These are phyloP conservation scores for Phyllostomus hastatus DNA, from an alignment of 2,113 vertebrate genomes.

Conservation along the genomic window DNA sequence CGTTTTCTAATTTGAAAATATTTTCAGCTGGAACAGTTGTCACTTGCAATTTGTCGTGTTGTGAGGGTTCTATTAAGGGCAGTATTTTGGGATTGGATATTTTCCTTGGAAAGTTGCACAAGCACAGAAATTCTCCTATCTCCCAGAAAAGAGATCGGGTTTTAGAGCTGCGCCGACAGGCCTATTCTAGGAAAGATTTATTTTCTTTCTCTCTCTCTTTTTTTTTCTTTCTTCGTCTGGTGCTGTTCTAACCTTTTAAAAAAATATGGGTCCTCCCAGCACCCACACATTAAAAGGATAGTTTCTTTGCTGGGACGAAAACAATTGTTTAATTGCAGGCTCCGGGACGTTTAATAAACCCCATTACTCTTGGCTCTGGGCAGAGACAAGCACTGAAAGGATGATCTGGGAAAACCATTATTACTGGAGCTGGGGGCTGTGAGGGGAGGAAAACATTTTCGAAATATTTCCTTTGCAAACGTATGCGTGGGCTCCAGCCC, in stretches of 20 bases:
- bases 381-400: background rate
- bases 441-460: background rate
- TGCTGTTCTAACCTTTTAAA: background rate
- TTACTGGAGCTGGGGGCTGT: background rate
- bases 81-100: background rate
- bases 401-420: background rate
- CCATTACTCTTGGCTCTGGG: background rate
- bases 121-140: background rate
- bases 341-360: background rate
- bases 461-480: background rate
- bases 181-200: background rate
- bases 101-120: conserved; percentile 40
- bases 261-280: background rate
- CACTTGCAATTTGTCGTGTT: conserved; percentile 1
- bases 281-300: background rate
- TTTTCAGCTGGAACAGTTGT: conserved; percentile 8
- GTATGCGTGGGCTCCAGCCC: fast-evolving
- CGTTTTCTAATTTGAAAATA: conserved; percentile 23
- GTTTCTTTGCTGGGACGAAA: background rate
- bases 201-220: background rate
- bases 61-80: background rate
- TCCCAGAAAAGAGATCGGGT: background rate
- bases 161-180: background rate
- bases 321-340: background rate
- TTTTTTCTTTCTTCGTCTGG: background rate